Evolutionary conservation across 2,888 invertebrate genomes (phyloP), one percentile per base, ranked within the genome.

Genomic region (Morpho achilles): DNA sequence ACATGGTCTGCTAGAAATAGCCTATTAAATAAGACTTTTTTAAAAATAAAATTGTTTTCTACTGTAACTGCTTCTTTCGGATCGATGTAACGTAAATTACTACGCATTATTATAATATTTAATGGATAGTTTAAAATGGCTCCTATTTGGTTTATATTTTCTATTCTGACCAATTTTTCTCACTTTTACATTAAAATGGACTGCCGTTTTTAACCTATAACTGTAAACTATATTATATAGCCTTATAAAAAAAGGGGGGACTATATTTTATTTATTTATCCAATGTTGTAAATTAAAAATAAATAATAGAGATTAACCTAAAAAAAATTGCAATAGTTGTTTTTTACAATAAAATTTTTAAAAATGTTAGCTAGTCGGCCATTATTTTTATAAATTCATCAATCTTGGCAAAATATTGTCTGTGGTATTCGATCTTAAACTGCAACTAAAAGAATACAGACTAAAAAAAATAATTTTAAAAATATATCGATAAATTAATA

Each of bases 131-230:
- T 80, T 72, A 69, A 56, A 47, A 77, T 72, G 70, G 73, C 74
- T 81, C 82, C 75, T 71, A 65, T 77, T 79, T 72, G 65, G 70
- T 77, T 82, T 75, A 67, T 68, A 58, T 73, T 77, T 80, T 82
- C 73, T 77, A 79, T 82, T 85, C 82, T 82, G 89, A 89, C 88
- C 88, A 88, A 88, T 86, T 87, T 85, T 84, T 83, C 82, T 82
- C 84, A 84, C 78, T 84, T 85, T 83, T 84, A 86, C 84, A 83
- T 82, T 79, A 77, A 77, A 82, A 82, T 80, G 84, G 82, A 89
- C 89, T 89, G 88, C 88, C 88, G 88, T 86, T 80, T 82, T 80
- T 82, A 81, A 80, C 77, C 74, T 80, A 16, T 16, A 77, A 77
- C 79, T 82, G 69, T 80, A 76, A 66, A 32, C 32, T 32, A 32